These are phyloP conservation scores for Carcharodon carcharias DNA, from an alignment of 2,797 vertebrate genomes.

Conservation along the genomic window DNA sequence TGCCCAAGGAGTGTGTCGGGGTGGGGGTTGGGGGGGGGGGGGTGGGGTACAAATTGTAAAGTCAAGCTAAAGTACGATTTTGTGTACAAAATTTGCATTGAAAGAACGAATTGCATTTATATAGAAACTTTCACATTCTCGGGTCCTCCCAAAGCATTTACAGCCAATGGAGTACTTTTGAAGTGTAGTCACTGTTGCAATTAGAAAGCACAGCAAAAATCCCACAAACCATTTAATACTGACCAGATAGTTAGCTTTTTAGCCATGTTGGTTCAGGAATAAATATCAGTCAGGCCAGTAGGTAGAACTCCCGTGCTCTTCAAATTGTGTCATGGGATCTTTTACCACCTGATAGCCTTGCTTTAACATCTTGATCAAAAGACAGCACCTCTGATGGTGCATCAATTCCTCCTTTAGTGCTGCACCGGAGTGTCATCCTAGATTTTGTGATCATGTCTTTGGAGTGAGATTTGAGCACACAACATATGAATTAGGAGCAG, in stretches of 20 bases:
- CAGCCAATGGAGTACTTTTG: not conserved
- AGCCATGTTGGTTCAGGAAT: not conserved
- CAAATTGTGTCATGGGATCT: not conserved
- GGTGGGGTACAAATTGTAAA: not conserved
- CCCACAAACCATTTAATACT: not conserved
- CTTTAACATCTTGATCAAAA: not conserved
- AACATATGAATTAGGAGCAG: not conserved
- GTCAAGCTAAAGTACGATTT: not conserved
- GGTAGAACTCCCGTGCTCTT: not conserved
- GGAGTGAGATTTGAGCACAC: not conserved
- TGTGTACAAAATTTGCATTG: not conserved
- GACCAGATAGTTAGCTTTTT: not conserved
- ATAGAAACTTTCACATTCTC: not conserved
- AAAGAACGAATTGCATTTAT: not conserved
- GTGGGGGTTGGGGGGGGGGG: rapidly evolving
- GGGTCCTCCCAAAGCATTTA: not conserved
- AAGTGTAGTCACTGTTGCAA: not conserved
- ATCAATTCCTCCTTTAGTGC: not conserved
- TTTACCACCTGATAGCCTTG: not conserved
- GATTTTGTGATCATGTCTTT: not conserved
- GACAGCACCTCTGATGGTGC: not conserved
- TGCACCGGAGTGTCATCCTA: not conserved
- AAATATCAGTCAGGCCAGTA: not conserved
- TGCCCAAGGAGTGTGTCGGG: not conserved
- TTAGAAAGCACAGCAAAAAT: not conserved